A percentile compares a stretch with the other conserved stretches of the same genome.
Evolutionary conservation across 2,888 invertebrate genomes (phyloP).

Genomic region (Trissoscelio sp.): DNA sequence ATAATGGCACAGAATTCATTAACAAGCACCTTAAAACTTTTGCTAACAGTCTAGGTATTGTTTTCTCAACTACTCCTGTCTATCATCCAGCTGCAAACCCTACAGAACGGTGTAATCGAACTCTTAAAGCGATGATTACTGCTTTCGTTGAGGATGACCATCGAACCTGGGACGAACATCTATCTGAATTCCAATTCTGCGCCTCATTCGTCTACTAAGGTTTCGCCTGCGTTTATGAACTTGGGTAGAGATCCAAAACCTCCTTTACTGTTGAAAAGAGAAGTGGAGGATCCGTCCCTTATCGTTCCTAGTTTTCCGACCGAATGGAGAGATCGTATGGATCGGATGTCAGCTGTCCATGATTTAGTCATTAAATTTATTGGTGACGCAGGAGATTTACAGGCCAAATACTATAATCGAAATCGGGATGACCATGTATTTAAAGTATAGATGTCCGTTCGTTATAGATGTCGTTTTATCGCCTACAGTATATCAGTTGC

Average conservation of each 20-base stretch:
- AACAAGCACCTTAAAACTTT: background rate
- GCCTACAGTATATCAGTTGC: conserved; percentile 6
- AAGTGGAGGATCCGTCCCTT: background rate
- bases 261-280: background rate
- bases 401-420: conserved; percentile 38
- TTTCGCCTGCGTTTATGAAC: conserved; percentile 41
- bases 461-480: conserved; percentile 7
- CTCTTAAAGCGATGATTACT: too few relatives aligned
- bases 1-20: too few relatives aligned
- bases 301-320: background rate
- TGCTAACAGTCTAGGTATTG: too few relatives aligned
- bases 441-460: too few relatives aligned
- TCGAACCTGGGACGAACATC: conserved; percentile 48
- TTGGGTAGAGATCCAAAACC: conserved; percentile 27
- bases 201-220: conserved; percentile 35
- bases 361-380: conserved; percentile 24
- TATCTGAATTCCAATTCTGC: conserved; percentile 52
- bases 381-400: conserved; percentile 11
- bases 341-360: background rate
- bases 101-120: too few relatives aligned
- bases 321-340: background rate
- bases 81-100: too few relatives aligned
- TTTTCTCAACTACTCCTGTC: too few relatives aligned
- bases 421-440: conserved; percentile 15
- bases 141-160: background rate